Evolutionary conservation across 2,888 invertebrate genomes (phyloP).

Genomic region (Scaptomyza caliginosa): DNA sequence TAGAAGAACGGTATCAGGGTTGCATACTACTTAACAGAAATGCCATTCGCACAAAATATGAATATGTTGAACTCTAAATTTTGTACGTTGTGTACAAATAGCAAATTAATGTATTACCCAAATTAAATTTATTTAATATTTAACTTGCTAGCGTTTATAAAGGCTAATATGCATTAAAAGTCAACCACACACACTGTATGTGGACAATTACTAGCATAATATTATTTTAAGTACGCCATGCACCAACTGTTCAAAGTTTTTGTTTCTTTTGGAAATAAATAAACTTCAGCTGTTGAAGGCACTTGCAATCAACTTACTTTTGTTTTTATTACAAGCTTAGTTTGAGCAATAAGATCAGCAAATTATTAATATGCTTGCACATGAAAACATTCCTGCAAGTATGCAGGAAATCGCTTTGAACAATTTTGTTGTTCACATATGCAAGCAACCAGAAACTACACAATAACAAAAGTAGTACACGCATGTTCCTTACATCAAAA

Average conservation of each 20-base stretch:
- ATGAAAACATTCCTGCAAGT: neutral
- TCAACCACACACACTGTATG: neutral
- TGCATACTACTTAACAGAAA: slow-evolving; percentile 27
- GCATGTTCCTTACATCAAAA: slow-evolving; percentile 71
- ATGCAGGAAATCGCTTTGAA: neutral
- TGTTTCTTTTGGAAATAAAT: neutral
- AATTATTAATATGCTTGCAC: neutral
- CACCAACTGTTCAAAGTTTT: neutral
- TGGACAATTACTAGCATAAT: no score
- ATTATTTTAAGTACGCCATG: no score
- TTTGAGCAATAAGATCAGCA: neutral
- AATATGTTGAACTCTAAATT: neutral
- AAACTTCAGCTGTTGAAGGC: no score
- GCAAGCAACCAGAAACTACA: neutral
- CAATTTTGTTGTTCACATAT: neutral
- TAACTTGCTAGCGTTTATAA: neutral
- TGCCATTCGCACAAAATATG: slow-evolving; percentile 46
- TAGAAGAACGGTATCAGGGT: slow-evolving; percentile 30
- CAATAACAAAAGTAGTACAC: slow-evolving; percentile 27
- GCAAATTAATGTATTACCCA: no score
- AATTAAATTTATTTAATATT: neutral
- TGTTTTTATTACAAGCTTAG: neutral
- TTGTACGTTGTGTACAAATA: no score
- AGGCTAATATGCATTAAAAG: no score
- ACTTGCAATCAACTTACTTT: neutral